A percentile compares a stretch with the other conserved stretches of the same genome.
These are phyloP conservation scores for Mellivora capensis DNA, from an alignment of 2,113 vertebrate genomes.

Conservation along the genomic window DNA sequence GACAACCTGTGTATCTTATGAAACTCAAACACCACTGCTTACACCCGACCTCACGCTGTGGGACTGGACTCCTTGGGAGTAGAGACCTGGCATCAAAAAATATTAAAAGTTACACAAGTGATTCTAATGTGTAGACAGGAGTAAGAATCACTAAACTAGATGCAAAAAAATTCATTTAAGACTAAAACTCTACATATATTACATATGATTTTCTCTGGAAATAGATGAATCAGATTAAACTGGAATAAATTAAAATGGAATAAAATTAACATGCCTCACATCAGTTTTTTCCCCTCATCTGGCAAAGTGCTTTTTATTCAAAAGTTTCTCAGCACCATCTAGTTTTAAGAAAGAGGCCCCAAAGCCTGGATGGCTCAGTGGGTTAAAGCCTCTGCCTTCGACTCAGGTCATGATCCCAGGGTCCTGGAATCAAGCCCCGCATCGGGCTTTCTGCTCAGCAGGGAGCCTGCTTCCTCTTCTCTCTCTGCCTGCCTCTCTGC, in stretches of 20 bases:
- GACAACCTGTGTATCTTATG: not conserved
- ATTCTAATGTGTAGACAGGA: not conserved
- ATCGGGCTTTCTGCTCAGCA: too few relatives aligned
- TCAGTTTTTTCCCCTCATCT: not conserved
- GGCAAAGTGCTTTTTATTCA: not conserved
- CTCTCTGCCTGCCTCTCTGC: too few relatives aligned
- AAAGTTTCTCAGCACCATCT: not conserved
- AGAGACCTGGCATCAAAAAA: not conserved
- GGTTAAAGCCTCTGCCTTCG: too few relatives aligned
- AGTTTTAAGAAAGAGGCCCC: not conserved
- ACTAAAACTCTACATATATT: not conserved
- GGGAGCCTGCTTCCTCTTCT: too few relatives aligned
- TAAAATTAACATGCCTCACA: conserved; percentile 3
- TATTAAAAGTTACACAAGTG: not conserved
- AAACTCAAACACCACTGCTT: not conserved
- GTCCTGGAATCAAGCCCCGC: too few relatives aligned
- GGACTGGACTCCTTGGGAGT: not conserved
- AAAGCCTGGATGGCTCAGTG: not conserved
- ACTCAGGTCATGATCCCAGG: too few relatives aligned
- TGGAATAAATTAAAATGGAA: too few relatives aligned
- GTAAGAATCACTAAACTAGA: not conserved
- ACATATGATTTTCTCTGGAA: not conserved
- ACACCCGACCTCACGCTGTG: not conserved
- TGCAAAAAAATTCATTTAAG: not conserved
- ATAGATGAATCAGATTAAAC: not conserved